phyloP scores from a whole-genome alignment of 2,797 vertebrate genomes.

The Thalassophryne amazonica region DNA sequence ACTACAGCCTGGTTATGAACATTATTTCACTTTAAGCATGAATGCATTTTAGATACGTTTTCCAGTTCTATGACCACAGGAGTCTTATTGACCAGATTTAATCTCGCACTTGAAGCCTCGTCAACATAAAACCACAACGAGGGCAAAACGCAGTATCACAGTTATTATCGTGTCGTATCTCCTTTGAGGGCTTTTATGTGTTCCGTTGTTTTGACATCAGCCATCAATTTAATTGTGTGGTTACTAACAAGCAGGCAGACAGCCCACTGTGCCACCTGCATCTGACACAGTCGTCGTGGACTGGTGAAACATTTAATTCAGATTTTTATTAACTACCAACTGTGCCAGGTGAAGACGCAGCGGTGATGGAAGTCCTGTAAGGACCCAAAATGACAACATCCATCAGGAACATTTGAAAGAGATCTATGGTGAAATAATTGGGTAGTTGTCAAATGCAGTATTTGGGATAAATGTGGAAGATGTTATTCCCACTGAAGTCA shows the following conservation, averaged over 20 bases:
- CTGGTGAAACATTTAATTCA: slow-evolving; percentile 41
- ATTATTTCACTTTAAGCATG: too few species aligned
- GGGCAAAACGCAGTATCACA: slow-evolving; percentile 4
- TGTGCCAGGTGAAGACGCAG: slow-evolving; percentile 5
- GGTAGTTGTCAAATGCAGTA: background rate
- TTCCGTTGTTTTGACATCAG: slow-evolving; percentile 13
- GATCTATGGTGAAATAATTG: background rate
- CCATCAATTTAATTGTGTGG: slow-evolving; percentile 26
- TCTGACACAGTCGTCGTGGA: slow-evolving; percentile 24
- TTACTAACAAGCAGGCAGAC: slow-evolving; percentile 5
- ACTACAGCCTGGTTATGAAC: too few species aligned
- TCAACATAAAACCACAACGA: slow-evolving; percentile 13
- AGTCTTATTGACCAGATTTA: background rate
- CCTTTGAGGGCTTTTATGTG: slow-evolving; percentile 32
- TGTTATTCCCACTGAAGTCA: background rate
- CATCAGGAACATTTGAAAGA: slow-evolving; percentile 24
- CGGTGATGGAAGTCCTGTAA: slow-evolving; percentile 9
- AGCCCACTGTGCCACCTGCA: slow-evolving; percentile 22
- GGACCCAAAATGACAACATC: slow-evolving; percentile 43
- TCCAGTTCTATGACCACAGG: background rate
- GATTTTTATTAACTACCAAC: slow-evolving; percentile 47
- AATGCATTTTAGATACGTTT: too few species aligned
- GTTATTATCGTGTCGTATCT: slow-evolving; percentile 42
- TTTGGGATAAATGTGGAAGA: background rate
- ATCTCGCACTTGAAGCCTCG: background rate